Base-by-base conservation (phyloP, 1,140 invertebrate genomes). In the Aradophagus sp. region DNA sequence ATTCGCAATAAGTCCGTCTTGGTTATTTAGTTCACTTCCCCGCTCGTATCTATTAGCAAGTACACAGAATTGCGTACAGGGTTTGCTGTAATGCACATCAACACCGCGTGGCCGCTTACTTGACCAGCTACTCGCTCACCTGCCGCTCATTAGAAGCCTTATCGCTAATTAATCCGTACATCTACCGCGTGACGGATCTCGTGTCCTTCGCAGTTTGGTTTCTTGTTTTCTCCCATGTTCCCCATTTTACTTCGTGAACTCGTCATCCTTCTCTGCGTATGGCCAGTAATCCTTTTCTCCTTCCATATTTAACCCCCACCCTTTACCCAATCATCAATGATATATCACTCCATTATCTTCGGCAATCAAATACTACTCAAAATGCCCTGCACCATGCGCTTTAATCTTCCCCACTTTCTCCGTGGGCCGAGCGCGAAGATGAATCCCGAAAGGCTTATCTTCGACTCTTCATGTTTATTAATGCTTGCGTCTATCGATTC, bases 111-210 rank as follows among this genome's bases (percentile, higher is more conserved):
- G 65, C 50, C 56, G 68, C 61, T 72, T 61, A 55, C 68, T 63
- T 62, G 47, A 50, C 38, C 71, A 68, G 48, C 50, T 52, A 67
- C 35, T 78, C 76, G 73, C 70, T 84, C 82, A 84, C 81, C 84
- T 84, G 84, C 80, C 78, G 78, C 83, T 86, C 84, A 85, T 86
- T 86, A 85, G 81, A 84, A 81, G 77, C 77, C 84, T 85, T 85
- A 86, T 84, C 84, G 80, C 80, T 85, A 84, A 86, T 86, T 86
- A 85, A 84, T 86, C 82, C 82, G 76, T 82, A 83, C 77, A 80
- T 78, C 76, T 75, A 78, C 75, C 58, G 80, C 84, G 80, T 84
- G 79, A 84, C 79, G 83, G 84, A 77, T 84, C 78, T 79, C 78
- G 81, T 84, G 83, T 84, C 81, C 81, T 82, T 78, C 74, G 71